phyloP scores from a whole-genome alignment of 2,113 vertebrate genomes.

The Limnothrissa miodon region DNA sequence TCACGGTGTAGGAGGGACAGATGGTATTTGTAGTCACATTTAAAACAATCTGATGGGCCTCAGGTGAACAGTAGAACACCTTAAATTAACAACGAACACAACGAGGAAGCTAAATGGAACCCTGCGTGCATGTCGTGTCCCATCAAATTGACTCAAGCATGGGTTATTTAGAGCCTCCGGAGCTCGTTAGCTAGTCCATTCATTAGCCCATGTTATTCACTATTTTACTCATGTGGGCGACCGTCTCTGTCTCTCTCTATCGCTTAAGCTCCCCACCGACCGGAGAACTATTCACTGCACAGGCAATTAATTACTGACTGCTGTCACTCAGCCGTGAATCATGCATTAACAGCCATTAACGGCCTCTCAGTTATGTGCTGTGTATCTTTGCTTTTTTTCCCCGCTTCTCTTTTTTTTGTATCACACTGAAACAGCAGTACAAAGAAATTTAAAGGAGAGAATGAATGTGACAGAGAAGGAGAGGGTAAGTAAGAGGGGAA shows the following conservation, averaged over 20 bases:
- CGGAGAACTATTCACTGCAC: slow-evolving; percentile 42
- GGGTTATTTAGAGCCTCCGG: slow-evolving; percentile 34
- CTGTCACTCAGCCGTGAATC: slow-evolving; percentile 59
- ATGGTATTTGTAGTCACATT: neutral
- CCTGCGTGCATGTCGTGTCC: slow-evolving; percentile 7
- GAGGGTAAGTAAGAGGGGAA: slow-evolving; percentile 6
- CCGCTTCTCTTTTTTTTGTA: slow-evolving; percentile 23
- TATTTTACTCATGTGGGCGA: slow-evolving; percentile 46
- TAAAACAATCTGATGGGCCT: neutral
- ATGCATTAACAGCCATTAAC: slow-evolving; percentile 55
- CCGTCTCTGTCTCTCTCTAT: slow-evolving; percentile 14
- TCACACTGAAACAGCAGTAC: slow-evolving; percentile 36
- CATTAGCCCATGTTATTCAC: slow-evolving; percentile 45
- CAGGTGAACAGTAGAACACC: neutral
- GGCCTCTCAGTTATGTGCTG: slow-evolving; percentile 53
- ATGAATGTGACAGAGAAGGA: neutral
- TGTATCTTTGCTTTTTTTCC: neutral
- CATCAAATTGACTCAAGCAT: slow-evolving; percentile 29
- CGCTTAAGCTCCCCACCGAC: slow-evolving; percentile 3
- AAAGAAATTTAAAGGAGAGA: neutral
- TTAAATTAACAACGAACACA: neutral
- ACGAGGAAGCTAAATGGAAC: slow-evolving; percentile 30
- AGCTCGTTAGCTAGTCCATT: slow-evolving; percentile 43
- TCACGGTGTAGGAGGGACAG: neutral
- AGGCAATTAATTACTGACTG: slow-evolving; percentile 50